Evolutionary conservation across 2,888 invertebrate species (phyloP), one percentile per base, ranked within the genome.

Genomic region (Watsonalla binaria): DNA sequence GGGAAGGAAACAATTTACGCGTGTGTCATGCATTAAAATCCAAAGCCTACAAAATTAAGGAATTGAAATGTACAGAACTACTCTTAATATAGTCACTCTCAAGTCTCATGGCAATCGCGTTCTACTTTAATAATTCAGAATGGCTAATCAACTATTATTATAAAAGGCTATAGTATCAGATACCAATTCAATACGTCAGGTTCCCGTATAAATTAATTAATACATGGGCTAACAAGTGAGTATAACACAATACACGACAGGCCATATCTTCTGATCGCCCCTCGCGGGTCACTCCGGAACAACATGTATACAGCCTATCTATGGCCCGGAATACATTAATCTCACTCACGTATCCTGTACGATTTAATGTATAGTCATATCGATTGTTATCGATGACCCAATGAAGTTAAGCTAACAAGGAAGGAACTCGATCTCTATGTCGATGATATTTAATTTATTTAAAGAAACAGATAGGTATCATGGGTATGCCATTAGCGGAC

Each of bases 301-400:
- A 60, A 60, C 63, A 58, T 70, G 67, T 67, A 56, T 49, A 65
- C 58, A 60, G 54, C 63, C 69, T 72, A 72, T 75, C 76, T 78
- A 76, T 72, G 77, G 74, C 82, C 82, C 80, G 76, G 66, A 60
- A 58, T 49, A 65, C 71, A 76, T 75, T 73, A 70, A 76, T 78
- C 72, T 67, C 54, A 37, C 61, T 67, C 54, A 14, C 61, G 55
- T 67, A 69, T 70, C 72, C 72, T 67, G 65, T 59, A 37, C 49
- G 33, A 49, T 58, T 62, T 61, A 57, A 59, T 61, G 59, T 59
- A 57, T 63, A 63, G 56, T 57, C 52, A 48, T 53, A 57, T 63
- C 60, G 53, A 46, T 53, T 46, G 45, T 37, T 50, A 15, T 50
- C 14, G 45, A 50, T 42, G 37, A 39, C 8, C 5, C 13, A 13